A percentile compares a stretch with the other conserved stretches of the same genome.
Evolutionary conservation across 2,888 invertebrate genomes (phyloP).

Genomic region (Ditula angustiorana): DNA sequence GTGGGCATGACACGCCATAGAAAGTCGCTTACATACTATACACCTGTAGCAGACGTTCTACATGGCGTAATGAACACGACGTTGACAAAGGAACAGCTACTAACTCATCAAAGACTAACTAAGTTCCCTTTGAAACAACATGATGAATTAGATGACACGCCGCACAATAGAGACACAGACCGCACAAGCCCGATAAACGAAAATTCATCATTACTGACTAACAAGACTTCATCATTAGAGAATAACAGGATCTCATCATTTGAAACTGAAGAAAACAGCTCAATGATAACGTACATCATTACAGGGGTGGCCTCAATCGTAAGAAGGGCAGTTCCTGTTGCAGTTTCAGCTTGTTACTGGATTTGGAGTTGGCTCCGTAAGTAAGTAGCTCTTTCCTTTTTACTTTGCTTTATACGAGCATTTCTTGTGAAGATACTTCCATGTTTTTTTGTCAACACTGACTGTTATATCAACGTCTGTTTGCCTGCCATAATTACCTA

Average conservation of each 20-base stretch:
- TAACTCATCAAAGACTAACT: background rate
- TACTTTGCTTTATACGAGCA: no score
- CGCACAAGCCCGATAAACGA: no score
- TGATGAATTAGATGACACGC: no score
- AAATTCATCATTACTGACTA: no score
- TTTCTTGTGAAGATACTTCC: no score
- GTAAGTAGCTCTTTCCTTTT: no score
- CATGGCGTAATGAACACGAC: slow-evolving; percentile 10
- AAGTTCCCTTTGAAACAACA: background rate
- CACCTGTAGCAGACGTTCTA: slow-evolving; percentile 24
- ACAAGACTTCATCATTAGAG: background rate
- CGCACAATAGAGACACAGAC: no score
- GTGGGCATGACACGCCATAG: slow-evolving; percentile 32
- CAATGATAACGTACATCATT: background rate
- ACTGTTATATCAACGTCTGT: no score
- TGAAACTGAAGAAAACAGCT: background rate
- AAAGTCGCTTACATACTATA: slow-evolving; percentile 22
- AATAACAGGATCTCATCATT: background rate
- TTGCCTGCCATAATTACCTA: no score
- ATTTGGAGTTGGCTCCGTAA: background rate
- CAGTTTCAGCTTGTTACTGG: background rate
- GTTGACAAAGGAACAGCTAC: slow-evolving; percentile 11
- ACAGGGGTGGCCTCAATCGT: background rate
- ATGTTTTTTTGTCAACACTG: no score
- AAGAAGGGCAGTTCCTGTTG: background rate